Evolutionary conservation across 2,888 invertebrate genomes (phyloP).

Genomic region (Bombyx huttoni): DNA sequence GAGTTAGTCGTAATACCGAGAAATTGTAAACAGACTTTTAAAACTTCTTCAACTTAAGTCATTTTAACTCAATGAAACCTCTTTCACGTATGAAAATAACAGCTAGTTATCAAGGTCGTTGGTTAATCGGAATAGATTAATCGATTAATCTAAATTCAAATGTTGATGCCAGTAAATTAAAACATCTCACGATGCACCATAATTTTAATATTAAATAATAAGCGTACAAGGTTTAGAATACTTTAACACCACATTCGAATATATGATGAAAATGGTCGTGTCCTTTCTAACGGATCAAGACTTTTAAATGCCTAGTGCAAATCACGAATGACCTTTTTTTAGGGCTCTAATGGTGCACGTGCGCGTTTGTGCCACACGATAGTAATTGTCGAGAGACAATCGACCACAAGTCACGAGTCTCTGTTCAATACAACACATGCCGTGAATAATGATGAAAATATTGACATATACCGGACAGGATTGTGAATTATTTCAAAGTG

Average conservation of each 20-base stretch:
- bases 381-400: slow-evolving; percentile 49
- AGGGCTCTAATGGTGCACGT: slow-evolving; percentile 45
- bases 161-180: no score
- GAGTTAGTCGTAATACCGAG: slow-evolving; percentile 34
- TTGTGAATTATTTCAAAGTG: slow-evolving; percentile 2
- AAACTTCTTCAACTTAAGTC: slow-evolving; percentile 4
- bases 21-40: slow-evolving; percentile 15
- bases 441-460: slow-evolving; percentile 49
- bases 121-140: no score
- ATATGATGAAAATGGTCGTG: background rate
- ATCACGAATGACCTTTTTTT: slow-evolving; percentile 55
- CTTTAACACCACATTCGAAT: background rate
- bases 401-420: slow-evolving; percentile 52
- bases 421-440: slow-evolving; percentile 35
- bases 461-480: slow-evolving; percentile 13
- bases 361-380: slow-evolving; percentile 48
- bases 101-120: no score
- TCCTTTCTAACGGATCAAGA: background rate
- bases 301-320: slow-evolving; percentile 11
- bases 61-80: no score
- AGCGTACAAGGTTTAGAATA: background rate
- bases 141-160: no score
- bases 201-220: background rate
- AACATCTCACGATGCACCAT: background rate
- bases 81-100: no score